phyloP scores from a whole-genome alignment of 2,797 vertebrate genomes.

The Psittacula derbiana region DNA sequence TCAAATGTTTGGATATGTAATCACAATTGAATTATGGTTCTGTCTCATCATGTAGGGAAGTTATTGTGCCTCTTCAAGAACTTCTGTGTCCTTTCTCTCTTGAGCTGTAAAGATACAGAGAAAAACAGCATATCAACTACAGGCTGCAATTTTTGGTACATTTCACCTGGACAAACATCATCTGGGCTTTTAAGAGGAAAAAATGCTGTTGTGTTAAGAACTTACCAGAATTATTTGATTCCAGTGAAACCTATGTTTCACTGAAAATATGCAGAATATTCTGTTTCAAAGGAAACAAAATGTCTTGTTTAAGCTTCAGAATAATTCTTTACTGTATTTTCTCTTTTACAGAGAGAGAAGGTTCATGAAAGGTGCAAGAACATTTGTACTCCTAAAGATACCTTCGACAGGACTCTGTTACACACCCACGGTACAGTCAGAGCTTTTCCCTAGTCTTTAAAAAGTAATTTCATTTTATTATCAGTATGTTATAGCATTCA shows the following conservation, averaged over 20 bases:
- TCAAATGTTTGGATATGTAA: not conserved
- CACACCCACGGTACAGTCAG: slow-evolving; percentile 84
- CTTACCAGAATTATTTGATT: not conserved
- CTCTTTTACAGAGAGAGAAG: slow-evolving; percentile 86
- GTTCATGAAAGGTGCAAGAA: slow-evolving; percentile 90
- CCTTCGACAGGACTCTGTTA: slow-evolving; percentile 83
- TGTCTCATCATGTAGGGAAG: not conserved
- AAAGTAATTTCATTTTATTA: not conserved
- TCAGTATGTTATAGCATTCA: not conserved
- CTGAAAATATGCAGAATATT: not conserved
- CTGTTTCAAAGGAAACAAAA: not conserved
- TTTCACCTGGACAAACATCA: not conserved
- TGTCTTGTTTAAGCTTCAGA: not conserved
- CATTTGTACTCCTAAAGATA: slow-evolving; percentile 89
- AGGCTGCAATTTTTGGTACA: not conserved
- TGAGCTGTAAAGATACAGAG: not conserved
- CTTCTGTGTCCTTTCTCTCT: not conserved
- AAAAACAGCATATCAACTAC: accelerated
- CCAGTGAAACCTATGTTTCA: not conserved
- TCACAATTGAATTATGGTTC: not conserved
- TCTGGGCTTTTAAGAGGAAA: not conserved
- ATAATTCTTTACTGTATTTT: slow-evolving; percentile 40
- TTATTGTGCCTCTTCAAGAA: not conserved
- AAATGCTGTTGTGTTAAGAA: not conserved
- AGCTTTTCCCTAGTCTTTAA: not conserved